phyloP scores from a whole-genome alignment of 2,113 vertebrate genomes.

The Pollimyrus isidori region DNA sequence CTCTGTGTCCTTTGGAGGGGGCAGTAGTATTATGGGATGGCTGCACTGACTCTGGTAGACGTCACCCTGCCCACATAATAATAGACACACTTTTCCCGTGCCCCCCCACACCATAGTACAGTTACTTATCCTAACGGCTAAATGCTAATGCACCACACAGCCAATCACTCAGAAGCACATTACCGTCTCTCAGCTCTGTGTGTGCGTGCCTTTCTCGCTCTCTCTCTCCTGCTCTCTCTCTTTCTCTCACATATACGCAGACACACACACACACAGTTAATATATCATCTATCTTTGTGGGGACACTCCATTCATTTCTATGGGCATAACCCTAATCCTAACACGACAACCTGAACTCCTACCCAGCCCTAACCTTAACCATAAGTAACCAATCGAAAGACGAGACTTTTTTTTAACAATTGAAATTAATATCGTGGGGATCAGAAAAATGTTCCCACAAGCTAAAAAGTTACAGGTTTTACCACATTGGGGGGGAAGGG shows the following conservation, averaged over 20 bases:
- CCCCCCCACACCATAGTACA: neutral
- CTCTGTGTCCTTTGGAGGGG: neutral
- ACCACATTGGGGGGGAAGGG: neutral
- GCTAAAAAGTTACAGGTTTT: neutral
- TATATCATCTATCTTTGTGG: neutral
- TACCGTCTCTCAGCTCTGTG: neutral
- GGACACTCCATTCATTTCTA: neutral
- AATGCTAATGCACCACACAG: slow-evolving; percentile 2
- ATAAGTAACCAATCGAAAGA: neutral
- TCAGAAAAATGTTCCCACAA: neutral
- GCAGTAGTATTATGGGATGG: neutral
- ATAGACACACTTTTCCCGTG: neutral
- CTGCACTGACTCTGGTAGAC: neutral
- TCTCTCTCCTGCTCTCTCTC: neutral
- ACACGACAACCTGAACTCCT: neutral
- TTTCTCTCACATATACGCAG: neutral
- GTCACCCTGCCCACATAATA: neutral
- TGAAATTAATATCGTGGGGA: neutral
- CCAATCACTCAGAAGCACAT: slow-evolving; percentile 2
- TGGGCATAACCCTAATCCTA: neutral
- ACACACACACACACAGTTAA: neutral
- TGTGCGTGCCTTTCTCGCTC: neutral
- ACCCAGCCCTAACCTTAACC: neutral
- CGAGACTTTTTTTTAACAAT: neutral
- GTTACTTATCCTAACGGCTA: neutral